A percentile compares a stretch with the other conserved stretches of the same genome.
Evolutionary conservation across 2,797 vertebrate species (phyloP).

Genomic region (Mormyrus hasselquistii): DNA sequence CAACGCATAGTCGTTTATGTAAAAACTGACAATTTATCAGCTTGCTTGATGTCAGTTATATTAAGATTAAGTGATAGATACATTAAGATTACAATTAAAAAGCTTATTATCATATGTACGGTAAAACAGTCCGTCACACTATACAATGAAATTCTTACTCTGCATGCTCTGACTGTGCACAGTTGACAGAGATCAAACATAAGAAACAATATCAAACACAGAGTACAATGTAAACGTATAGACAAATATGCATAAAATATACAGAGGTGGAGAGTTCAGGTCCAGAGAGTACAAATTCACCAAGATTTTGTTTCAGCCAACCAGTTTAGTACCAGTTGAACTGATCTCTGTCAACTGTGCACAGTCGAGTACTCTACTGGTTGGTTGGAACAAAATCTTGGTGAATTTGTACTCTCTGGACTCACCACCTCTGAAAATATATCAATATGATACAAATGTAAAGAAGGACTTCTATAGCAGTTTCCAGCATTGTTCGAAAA

Average conservation of each 20-base stretch:
- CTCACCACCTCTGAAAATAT: not conserved
- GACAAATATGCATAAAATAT: not conserved
- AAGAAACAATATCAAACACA: not conserved
- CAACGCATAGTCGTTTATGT: not conserved
- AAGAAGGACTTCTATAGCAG: not conserved
- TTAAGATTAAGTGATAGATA: not conserved
- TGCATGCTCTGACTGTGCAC: not conserved
- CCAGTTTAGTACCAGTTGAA: no score
- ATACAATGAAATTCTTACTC: not conserved
- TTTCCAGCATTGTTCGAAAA: not conserved
- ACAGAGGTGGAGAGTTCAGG: not conserved
- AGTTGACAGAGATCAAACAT: not conserved
- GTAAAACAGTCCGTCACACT: not conserved
- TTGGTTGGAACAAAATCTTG: not conserved
- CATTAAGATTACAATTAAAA: not conserved
- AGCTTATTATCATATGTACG: not conserved
- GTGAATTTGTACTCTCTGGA: not conserved
- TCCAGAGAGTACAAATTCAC: not conserved
- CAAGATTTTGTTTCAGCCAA: not conserved
- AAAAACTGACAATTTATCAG: conserved; percentile 24
- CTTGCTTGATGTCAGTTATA: no score
- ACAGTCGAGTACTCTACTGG: not conserved
- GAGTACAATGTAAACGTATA: not conserved
- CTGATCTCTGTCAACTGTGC: no score
- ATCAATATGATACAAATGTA: not conserved